phyloP scores from a whole-genome alignment of 2,797 vertebrate species.

The Acrocephalus scirpaceus region DNA sequence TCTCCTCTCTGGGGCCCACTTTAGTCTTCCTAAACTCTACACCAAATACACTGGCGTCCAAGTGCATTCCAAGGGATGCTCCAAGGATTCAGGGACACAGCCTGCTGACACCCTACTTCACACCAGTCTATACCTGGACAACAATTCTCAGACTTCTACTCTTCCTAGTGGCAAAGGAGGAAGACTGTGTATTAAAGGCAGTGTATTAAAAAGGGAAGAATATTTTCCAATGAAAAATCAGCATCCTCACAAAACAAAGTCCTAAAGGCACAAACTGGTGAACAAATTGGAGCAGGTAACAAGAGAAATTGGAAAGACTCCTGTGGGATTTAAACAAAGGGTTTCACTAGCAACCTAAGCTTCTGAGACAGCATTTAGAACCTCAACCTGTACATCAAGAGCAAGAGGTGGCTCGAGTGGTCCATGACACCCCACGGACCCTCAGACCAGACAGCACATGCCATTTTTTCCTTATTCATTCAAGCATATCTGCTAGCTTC shows the following conservation, averaged over 20 bases:
- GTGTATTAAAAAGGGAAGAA: slow-evolving; percentile 20
- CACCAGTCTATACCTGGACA: not conserved
- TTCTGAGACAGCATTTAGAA: not conserved
- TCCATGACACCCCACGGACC: not conserved
- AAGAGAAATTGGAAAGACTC: not conserved
- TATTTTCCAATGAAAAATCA: not conserved
- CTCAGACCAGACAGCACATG: not conserved
- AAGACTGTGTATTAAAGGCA: slow-evolving; percentile 50
- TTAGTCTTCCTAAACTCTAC: not conserved
- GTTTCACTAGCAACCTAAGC: not conserved
- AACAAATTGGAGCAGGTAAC: not conserved
- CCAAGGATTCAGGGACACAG: not conserved
- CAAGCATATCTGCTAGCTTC: not conserved
- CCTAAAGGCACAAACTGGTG: slow-evolving; percentile 62
- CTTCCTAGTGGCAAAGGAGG: not conserved
- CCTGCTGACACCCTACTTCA: not conserved
- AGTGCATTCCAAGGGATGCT: not conserved
- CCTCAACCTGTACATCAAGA: not conserved
- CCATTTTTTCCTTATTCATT: not conserved
- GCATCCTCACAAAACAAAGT: slow-evolving; percentile 28
- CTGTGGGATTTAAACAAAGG: not conserved
- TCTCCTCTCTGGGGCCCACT: not conserved
- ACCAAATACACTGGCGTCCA: rapidly evolving
- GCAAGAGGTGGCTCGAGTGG: not conserved
- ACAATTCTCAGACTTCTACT: not conserved